Percentiles rank a stretch among this genome's conserved stretches.
These are phyloP conservation scores for Diplazon laetatorius DNA, from an alignment of 2,888 invertebrate species.

Conservation along the genomic window DNA sequence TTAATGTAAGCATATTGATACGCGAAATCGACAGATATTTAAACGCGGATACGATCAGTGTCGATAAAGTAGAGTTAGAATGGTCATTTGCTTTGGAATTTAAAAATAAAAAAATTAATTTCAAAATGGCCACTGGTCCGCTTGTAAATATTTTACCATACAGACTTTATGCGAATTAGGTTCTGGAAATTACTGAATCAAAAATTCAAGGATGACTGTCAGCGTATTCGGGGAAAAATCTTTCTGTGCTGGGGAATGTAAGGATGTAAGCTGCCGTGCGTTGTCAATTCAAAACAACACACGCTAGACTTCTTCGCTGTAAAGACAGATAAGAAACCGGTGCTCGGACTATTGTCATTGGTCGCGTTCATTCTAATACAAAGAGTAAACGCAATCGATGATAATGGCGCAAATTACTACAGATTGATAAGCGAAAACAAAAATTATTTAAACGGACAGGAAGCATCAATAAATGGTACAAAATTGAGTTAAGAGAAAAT, in stretches of 20 bases:
- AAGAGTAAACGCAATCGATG: conserved; percentile 28
- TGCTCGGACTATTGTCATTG: conserved; percentile 22
- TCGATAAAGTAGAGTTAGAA: not conserved
- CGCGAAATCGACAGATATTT: not conserved
- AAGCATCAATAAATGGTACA: conserved; percentile 47
- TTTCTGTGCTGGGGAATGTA: conserved; percentile 21
- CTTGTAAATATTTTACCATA: conserved; percentile 40
- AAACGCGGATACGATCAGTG: too few species aligned
- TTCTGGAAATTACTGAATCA: not conserved
- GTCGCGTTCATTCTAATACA: conserved; percentile 26
- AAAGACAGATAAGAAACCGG: conserved; percentile 16
- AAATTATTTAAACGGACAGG: conserved; percentile 65
- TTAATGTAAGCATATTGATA: not conserved
- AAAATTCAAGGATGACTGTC: conserved; percentile 12
- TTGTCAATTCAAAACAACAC: not conserved
- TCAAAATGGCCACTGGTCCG: conserved; percentile 60
- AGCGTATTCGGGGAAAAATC: conserved; percentile 17
- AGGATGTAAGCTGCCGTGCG: conserved; percentile 4
- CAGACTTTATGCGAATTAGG: not conserved
- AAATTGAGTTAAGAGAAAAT: conserved; percentile 32
- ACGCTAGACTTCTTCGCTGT: conserved; percentile 24
- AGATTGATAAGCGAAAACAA: conserved; percentile 41
- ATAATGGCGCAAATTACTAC: conserved; percentile 7
- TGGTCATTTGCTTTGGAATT: conserved; percentile 26
- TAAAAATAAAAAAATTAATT: conserved; percentile 9